Evolutionary conservation across 2,888 invertebrate species (phyloP).

Genomic region (Limenitis camilla): DNA sequence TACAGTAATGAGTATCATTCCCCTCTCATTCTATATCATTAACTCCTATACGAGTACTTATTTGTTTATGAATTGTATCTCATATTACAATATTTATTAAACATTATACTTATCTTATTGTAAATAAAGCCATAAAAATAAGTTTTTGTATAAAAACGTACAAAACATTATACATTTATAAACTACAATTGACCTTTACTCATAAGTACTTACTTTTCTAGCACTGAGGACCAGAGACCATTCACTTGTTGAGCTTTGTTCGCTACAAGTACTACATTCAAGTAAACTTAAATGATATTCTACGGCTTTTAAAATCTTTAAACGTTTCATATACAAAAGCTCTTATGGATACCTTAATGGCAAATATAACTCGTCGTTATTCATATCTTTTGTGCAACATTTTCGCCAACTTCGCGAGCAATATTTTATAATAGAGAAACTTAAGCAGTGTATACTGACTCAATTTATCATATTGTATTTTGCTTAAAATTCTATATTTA

Average conservation of each 20-base stretch:
- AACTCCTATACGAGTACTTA: too few relatives aligned
- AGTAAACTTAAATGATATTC: conserved; percentile 2
- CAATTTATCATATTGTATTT: conserved; percentile 3
- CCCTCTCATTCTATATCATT: too few relatives aligned
- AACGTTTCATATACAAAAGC: conserved; percentile 4
- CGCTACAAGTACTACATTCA: background rate
- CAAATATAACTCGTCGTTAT: conserved; percentile 9
- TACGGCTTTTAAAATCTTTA: conserved; percentile 3
- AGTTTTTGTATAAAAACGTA: too few relatives aligned
- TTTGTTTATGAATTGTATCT: too few relatives aligned
- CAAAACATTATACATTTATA: too few relatives aligned
- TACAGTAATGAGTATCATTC: too few relatives aligned
- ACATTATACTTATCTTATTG: too few relatives aligned
- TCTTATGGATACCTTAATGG: conserved; percentile 7
- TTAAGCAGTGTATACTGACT: conserved; percentile 2
- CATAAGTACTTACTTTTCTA: background rate
- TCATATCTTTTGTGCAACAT: conserved; percentile 6
- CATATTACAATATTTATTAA: too few relatives aligned
- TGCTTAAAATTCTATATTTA: background rate
- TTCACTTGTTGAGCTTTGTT: background rate
- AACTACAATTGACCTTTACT: too few relatives aligned
- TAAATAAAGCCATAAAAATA: too few relatives aligned
- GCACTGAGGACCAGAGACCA: background rate
- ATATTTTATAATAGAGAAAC: conserved; percentile 9
- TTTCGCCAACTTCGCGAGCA: conserved; percentile 3